Evolutionary conservation across 2,797 vertebrate species (phyloP), one percentile per base, ranked within the genome.

Genomic region (Danio choprae): DNA sequence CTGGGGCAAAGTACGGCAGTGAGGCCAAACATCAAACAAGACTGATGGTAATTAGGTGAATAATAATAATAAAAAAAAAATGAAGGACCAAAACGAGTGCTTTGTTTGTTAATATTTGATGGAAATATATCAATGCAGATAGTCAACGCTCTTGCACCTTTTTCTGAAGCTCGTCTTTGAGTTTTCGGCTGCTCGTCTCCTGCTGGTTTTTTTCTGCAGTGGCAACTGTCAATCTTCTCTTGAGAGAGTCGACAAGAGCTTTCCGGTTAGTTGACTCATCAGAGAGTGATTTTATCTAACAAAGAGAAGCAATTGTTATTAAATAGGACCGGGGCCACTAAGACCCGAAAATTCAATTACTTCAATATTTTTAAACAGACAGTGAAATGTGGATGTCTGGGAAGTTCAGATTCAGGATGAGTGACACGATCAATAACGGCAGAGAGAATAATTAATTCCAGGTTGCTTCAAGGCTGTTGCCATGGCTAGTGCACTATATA

Each of bases 201-300:
- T 93, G 90, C 7, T 94, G 93, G 85, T 88, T 91, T 85, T 95
- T 98, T 86, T 96, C 95, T 82, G 94, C 92, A 41, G 91, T 89
- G 68, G 93, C 91, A 59, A 95, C 91, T 76, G 83, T 92, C 85
- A 98, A 90, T 87, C 95, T 95, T 87, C 95, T 94, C 88, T 96
- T 98, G 72, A 97, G 87, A 64, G 95, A 96, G 56, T 96, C 95
- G 76, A 95, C 87, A 12, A 94, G 91, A 65, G 91, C 78, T 82
- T 96, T 98, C 89, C 95, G 95, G 85, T 95, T 96, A 6, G 89
- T 89, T 86, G 95, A 95, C 70, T 97, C 96, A 82, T 97, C 96
- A 63, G 93, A 89, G 86, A 95, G 90, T 80, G 90, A 83, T 84
- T 94, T 97, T 53, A 95, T 90, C 96, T 99, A 84, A 65, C 41